Conservation (phyloP, 2,888 invertebrate genomes). For the Kryphioiulus occultus region DNA sequence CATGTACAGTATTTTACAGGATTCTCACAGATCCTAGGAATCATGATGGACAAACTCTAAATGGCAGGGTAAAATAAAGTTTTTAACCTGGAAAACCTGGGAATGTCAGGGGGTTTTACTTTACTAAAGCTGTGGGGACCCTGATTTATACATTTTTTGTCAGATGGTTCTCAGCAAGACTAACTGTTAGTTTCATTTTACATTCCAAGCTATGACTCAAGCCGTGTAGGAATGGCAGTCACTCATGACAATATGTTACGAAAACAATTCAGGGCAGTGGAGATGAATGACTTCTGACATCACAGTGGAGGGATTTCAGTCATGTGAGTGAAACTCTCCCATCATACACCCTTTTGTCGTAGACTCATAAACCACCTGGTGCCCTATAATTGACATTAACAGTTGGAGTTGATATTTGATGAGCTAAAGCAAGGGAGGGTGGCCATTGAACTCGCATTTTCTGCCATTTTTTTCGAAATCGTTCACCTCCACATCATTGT, state of each 20-base stretch:
- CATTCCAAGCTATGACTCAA: not conserved
- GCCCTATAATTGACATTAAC: not conserved
- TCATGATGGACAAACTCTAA: too few species aligned
- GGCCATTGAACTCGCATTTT: not conserved
- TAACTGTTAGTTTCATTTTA: too few species aligned
- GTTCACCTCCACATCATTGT: not conserved
- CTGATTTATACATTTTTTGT: too few species aligned
- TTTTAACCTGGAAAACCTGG: too few species aligned
- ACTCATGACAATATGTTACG: not conserved
- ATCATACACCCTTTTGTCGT: not conserved
- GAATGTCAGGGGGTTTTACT: too few species aligned
- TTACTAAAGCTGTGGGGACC: too few species aligned
- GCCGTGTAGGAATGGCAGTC: not conserved
- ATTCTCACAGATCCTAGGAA: too few species aligned
- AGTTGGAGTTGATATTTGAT: not conserved
- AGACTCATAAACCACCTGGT: not conserved
- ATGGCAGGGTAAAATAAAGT: too few species aligned
- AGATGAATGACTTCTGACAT: not conserved
- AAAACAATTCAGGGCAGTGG: not conserved
- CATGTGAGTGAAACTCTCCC: not conserved
- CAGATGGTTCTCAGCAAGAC: too few species aligned
- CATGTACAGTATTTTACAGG: too few species aligned
- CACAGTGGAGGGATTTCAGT: not conserved
- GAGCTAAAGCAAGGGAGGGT: not conserved
- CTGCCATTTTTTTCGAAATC: not conserved